A percentile compares a stretch with the other conserved stretches of the same genome.
phyloP scores from a whole-genome alignment of 2,888 invertebrate species.

The Dryobota labecula region DNA sequence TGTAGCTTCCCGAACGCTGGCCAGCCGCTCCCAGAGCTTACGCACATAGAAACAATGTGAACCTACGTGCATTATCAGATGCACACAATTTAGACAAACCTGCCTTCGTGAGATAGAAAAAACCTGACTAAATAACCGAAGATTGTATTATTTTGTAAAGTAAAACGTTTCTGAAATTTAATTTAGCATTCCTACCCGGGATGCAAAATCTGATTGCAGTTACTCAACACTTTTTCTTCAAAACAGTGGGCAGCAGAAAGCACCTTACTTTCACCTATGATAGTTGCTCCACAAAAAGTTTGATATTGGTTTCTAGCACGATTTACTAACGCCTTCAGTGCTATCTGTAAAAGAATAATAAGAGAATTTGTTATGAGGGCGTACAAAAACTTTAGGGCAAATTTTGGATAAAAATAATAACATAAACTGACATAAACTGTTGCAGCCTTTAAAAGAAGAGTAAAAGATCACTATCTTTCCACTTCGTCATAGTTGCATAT shows the following conservation, averaged over 20 bases:
- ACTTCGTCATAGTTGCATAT: too few species aligned
- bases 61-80: background rate
- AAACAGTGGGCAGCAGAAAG: constrained; percentile 82
- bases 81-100: background rate
- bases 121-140: background rate
- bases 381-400: too few species aligned
- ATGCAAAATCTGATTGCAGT: constrained; percentile 21
- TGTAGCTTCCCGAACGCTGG: too few species aligned
- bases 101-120: background rate
- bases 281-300: constrained; percentile 79
- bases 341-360: constrained; percentile 68
- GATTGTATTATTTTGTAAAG: background rate
- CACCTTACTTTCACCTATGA: constrained; percentile 71
- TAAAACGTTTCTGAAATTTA: background rate
- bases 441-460: too few species aligned
- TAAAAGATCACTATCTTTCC: too few species aligned
- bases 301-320: constrained; percentile 46
- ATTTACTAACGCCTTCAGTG: constrained; percentile 67
- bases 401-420: too few species aligned
- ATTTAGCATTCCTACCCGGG: constrained; percentile 46
- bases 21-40: too few species aligned
- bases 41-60: background rate
- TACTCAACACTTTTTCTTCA: constrained; percentile 34
- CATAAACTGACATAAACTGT: too few species aligned
- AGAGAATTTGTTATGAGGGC: background rate